Evolutionary conservation across 2,888 invertebrate species (phyloP), one percentile per base, ranked within the genome.

Genomic region (Lepidocyrtoides sp.): DNA sequence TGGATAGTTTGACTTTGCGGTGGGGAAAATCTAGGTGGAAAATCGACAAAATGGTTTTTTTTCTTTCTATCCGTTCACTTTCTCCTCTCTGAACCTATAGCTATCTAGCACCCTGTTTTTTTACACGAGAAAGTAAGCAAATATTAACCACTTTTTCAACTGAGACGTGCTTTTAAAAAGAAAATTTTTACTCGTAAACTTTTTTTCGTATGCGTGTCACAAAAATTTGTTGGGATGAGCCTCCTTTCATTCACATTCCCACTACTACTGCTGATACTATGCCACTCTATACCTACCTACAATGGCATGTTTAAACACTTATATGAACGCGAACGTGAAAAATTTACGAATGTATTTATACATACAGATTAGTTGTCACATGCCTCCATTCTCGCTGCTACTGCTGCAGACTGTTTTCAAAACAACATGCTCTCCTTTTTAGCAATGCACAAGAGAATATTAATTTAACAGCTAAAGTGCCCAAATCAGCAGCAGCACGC

Each of bases 151-250:
- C 72, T 72, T 72, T 72, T 7, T 29, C 75, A 14, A 32, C 29
- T 14, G 17, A 29, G 20, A 60, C 77, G 32, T 86, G 26, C 57
- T 77, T 79, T 44, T 86, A n/a, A n/a, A 86, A 60, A 48, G 44
- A 60, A 26, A 36, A 17, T 26, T 84, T 51, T 26, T 51, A 57
- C 29, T 63, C 23, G 3, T 2, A 36, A 75, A 72, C 57, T n/a
- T 41, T 86, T 86, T 86, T 86, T 63, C 44, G 86, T 77, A 86
- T 77, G 75, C 86, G 20, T 86, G 86, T 86, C 86, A 86, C 77
- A 86, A 77, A 77, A 86, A 41, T 60, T 85, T 82, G 69, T 41
- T 85, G 51, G 57, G 75, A 85, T 75, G 75, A 72, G 23, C n/a
- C 75, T 51, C 10, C 17, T 29, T 57, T 81, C 51, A 23, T 51